Percentiles rank a stretch among this genome's conserved stretches.
phyloP scores from a whole-genome alignment of 2,113 vertebrate species.

The Laterallus jamaicensis region DNA sequence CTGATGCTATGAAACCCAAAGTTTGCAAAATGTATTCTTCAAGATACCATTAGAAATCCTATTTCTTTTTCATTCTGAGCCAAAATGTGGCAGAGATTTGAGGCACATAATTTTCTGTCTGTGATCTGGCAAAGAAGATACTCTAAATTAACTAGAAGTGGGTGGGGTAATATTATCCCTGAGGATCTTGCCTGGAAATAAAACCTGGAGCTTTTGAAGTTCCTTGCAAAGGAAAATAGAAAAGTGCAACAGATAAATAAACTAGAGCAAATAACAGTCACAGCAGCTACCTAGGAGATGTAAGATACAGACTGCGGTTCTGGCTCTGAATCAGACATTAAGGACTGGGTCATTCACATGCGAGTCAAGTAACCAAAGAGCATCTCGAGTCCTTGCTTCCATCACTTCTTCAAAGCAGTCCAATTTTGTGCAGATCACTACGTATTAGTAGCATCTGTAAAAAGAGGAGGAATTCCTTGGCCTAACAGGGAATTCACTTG shows the following conservation, averaged over 20 bases:
- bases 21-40: not conserved
- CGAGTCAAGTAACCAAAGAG: rapidly evolving
- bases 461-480: not conserved
- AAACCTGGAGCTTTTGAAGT: constrained; percentile 49
- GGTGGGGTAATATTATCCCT: constrained; percentile 53
- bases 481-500: not conserved
- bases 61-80: not conserved
- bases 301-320: not conserved
- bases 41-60: not conserved
- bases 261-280: not conserved
- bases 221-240: not conserved
- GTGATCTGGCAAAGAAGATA: constrained; percentile 29
- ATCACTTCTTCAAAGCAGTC: not conserved
- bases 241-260: not conserved
- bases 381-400: not conserved
- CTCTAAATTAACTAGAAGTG: constrained; percentile 41
- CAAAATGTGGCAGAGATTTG: constrained; percentile 12
- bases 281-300: not conserved
- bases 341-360: not conserved
- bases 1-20: not conserved
- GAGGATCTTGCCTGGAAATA: constrained; percentile 39
- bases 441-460: not conserved
- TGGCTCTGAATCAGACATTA: not conserved
- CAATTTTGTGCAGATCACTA: not conserved
- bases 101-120: not conserved